Conservation (phyloP, 2,113 vertebrate species). For the Gymnogyps californianus region DNA sequence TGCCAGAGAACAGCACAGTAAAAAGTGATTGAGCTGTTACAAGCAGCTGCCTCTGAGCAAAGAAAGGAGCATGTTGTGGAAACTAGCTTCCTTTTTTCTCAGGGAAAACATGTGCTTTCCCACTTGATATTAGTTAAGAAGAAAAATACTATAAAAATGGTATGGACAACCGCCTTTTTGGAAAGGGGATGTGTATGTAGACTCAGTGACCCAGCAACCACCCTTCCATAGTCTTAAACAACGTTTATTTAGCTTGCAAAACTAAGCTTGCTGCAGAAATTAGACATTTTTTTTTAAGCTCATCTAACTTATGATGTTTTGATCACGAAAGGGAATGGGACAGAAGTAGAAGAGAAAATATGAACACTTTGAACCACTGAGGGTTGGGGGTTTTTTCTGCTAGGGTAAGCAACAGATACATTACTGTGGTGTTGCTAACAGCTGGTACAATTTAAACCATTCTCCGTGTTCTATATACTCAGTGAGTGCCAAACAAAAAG, state of each 20-base stretch:
- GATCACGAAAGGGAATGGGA: neutral
- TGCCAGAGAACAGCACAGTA: neutral
- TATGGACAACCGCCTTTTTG: neutral
- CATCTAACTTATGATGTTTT: neutral
- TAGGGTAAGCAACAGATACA: neutral
- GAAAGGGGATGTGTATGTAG: neutral
- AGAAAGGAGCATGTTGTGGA: neutral
- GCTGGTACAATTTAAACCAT: neutral
- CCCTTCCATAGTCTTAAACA: neutral
- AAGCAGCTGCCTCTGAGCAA: neutral
- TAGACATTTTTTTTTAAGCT: neutral
- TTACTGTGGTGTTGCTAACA: neutral
- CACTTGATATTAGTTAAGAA: neutral
- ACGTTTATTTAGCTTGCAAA: neutral
- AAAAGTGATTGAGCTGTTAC: neutral
- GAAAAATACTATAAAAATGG: neutral
- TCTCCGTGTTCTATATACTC: neutral
- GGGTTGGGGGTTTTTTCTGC: neutral
- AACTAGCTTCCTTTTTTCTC: neutral
- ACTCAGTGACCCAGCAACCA: neutral
- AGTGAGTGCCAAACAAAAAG: neutral
- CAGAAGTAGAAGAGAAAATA: neutral
- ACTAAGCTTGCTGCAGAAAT: neutral
- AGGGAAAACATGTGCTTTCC: neutral
- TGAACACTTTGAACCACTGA: neutral